These are phyloP conservation scores for Gasteruption jaculator DNA, from an alignment of 2,888 invertebrate species.

Conservation along the genomic window DNA sequence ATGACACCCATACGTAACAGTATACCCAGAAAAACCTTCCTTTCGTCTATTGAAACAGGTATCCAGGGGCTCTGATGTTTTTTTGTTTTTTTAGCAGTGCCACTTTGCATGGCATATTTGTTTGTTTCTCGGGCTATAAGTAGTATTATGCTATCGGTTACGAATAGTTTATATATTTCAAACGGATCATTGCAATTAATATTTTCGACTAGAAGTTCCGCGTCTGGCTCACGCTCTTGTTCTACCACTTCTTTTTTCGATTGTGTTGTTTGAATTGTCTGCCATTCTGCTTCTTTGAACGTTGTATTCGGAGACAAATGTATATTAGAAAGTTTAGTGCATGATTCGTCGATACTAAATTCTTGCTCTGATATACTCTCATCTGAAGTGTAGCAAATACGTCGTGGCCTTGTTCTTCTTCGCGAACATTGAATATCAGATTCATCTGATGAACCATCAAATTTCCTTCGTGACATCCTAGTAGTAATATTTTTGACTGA, in stretches of 20 bases:
- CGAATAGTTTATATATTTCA: conserved; percentile 8
- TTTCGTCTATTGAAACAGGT: conserved; percentile 9
- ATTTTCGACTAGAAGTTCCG: conserved; percentile 8
- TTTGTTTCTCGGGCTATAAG: conserved; percentile 13
- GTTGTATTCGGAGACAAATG: conserved; percentile 6
- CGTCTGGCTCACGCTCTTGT: too few relatives aligned
- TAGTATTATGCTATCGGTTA: conserved; percentile 8
- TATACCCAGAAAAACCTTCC: conserved; percentile 9
- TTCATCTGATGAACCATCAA: conserved; percentile 11
- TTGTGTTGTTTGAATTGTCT: conserved; percentile 6
- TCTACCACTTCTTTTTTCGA: conserved; percentile 4
- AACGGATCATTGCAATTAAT: conserved; percentile 12
- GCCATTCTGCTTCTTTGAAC: conserved; percentile 9
- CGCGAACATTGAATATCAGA: conserved; percentile 6
- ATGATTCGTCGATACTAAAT: conserved; percentile 8
- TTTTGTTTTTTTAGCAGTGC: background rate
- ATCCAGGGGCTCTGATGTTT: too few relatives aligned
- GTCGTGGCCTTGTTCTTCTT: conserved; percentile 5
- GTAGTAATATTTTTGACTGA: conserved; percentile 9
- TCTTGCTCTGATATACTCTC: conserved; percentile 2
- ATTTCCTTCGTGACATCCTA: conserved; percentile 8
- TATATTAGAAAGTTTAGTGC: conserved; percentile 9
- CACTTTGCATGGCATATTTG: conserved; percentile 10
- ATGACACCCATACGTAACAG: conserved; percentile 10
- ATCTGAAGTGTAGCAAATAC: conserved; percentile 11